phyloP scores from a whole-genome alignment of 1,140 invertebrate species.

The Amphibalanus amphitrite region DNA sequence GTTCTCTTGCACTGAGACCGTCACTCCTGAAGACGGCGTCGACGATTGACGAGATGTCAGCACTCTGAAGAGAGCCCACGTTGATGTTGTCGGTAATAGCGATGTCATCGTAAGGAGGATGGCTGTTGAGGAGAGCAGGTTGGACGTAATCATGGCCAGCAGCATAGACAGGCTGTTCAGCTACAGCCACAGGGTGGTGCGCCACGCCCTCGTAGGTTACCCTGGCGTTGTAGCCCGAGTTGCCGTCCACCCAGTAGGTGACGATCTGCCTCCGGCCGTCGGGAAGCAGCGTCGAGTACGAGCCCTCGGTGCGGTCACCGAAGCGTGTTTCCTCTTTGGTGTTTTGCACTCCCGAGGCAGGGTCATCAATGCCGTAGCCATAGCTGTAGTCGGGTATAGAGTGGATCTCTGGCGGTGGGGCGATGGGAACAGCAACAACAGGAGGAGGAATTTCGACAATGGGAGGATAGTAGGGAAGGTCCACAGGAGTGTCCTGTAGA shows the following conservation, averaged over 20 bases:
- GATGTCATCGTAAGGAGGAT: too few species aligned
- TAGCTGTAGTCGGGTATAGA: not conserved
- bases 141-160: too few species aligned
- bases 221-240: conserved; percentile 8
- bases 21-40: too few species aligned
- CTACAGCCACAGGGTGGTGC: not conserved
- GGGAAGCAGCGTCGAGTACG: conserved; percentile 3
- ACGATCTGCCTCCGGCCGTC: conserved; percentile 8
- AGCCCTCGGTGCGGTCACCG: conserved; percentile 8
- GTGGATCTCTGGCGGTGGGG: not conserved
- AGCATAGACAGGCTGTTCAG: not conserved
- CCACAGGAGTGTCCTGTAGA: too few species aligned
- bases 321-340: conserved; percentile 1
- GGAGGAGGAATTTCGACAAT: too few species aligned
- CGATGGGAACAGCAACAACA: not conserved
- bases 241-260: conserved; percentile 8
- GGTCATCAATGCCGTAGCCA: not conserved
- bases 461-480: too few species aligned
- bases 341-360: not conserved
- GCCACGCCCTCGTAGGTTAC: conserved; percentile 3
- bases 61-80: too few species aligned
- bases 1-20: too few species aligned
- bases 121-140: too few species aligned
- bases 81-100: too few species aligned
- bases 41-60: too few species aligned